Evolutionary conservation across 2,888 invertebrate species (phyloP).

Genomic region (Oegoconia quadripuncta): DNA sequence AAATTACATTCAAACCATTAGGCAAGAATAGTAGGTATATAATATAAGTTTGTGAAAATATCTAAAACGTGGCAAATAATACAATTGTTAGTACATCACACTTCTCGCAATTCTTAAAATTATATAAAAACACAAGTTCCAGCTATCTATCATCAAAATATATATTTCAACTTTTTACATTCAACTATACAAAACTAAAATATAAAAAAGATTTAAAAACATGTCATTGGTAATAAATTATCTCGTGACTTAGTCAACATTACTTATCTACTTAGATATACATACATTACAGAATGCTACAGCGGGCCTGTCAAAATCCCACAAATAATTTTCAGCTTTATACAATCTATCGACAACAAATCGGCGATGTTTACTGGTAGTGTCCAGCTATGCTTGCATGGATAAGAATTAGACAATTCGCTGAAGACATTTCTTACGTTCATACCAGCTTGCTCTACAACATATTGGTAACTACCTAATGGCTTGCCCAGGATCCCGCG

Average conservation of each 20-base stretch:
- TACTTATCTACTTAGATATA: constrained; percentile 47
- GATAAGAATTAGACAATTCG: too few species aligned
- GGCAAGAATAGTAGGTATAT: background rate
- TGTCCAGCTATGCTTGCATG: too few species aligned
- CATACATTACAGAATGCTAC: too few species aligned
- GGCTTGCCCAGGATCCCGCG: too few species aligned
- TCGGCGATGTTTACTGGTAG: too few species aligned
- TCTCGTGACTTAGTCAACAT: constrained; percentile 76
- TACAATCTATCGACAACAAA: too few species aligned
- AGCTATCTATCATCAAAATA: constrained; percentile 48
- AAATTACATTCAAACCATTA: background rate
- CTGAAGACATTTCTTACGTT: too few species aligned
- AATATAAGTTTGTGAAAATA: background rate
- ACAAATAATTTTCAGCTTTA: too few species aligned
- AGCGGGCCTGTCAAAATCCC: too few species aligned
- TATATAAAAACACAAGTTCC: constrained; percentile 46
- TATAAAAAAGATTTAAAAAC: constrained; percentile 69
- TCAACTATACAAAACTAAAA: constrained; percentile 60
- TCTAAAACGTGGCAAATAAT: constrained; percentile 29
- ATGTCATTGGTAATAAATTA: constrained; percentile 79
- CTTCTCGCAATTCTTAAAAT: constrained; percentile 57
- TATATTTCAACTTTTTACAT: constrained; percentile 61
- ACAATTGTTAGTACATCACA: constrained; percentile 66
- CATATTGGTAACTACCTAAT: too few species aligned
- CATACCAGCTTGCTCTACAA: too few species aligned